Conservation (phyloP, 2,797 vertebrate species). For the Tiaroga cobitis region DNA sequence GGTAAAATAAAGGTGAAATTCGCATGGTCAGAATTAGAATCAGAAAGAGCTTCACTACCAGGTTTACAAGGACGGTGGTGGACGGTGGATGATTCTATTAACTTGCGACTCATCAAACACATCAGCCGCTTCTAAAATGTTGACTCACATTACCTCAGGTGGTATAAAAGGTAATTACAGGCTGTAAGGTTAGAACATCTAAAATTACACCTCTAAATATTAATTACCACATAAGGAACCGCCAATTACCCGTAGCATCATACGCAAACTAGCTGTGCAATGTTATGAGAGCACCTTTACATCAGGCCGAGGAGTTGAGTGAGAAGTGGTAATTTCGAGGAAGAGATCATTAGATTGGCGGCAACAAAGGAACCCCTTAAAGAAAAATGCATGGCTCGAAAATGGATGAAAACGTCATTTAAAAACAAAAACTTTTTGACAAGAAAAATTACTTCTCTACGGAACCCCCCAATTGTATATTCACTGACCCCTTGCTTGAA, state of each 20-base stretch:
- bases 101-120: constrained; percentile 38
- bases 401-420: not conserved
- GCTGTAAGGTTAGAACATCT: constrained; percentile 67
- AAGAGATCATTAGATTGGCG: not conserved
- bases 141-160: constrained; percentile 57
- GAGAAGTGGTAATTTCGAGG: constrained; percentile 4
- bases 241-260: constrained; percentile 71
- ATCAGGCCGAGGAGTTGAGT: constrained; percentile 7
- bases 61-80: too few species aligned
- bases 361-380: not conserved
- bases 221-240: constrained; percentile 73
- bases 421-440: not conserved
- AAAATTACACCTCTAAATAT: constrained; percentile 75
- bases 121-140: constrained; percentile 47
- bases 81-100: constrained; percentile 40
- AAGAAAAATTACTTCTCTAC: not conserved
- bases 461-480: not conserved
- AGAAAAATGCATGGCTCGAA: not conserved
- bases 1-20: not conserved
- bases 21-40: not conserved
- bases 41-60: too few species aligned
- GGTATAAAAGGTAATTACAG: constrained; percentile 63
- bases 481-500: not conserved
- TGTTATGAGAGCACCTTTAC: constrained; percentile 5
- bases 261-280: constrained; percentile 38